Evolutionary conservation across 1,140 invertebrate species (phyloP).

Genomic region (Monomorium pharaonis): DNA sequence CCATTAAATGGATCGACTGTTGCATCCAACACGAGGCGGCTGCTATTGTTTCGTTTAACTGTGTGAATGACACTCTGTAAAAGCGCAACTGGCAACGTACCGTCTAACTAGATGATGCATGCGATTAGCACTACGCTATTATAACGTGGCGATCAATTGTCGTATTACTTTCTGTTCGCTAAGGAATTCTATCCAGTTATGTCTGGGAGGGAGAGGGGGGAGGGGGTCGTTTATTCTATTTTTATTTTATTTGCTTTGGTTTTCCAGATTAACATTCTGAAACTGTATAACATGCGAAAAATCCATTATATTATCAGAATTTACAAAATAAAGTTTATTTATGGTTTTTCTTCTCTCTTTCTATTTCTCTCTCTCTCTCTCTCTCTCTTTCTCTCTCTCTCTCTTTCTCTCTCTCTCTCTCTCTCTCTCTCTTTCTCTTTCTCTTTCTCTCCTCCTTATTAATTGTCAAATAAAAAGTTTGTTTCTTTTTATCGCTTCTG

Average conservation of each 20-base stretch:
- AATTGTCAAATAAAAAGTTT: background rate
- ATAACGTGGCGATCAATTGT: conserved; percentile 52
- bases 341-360: background rate
- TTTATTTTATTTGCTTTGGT: conserved; percentile 15
- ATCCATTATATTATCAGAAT: background rate
- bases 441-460: background rate
- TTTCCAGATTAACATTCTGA: background rate
- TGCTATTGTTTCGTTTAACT: conserved; percentile 54
- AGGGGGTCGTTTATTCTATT: conserved; percentile 1
- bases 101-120: conserved; percentile 39
- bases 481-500: background rate
- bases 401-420: background rate
- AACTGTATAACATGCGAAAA: background rate
- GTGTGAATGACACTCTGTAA: conserved; percentile 53
- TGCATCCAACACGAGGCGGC: conserved; percentile 49
- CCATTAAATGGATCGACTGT: conserved; percentile 56
- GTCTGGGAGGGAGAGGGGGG: background rate
- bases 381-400: too few relatives aligned
- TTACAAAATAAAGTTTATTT: background rate
- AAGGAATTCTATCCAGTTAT: conserved; percentile 33
- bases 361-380: background rate
- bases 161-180: conserved; percentile 43
- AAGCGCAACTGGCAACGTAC: conserved; percentile 29
- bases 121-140: conserved; percentile 48
- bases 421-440: background rate